Percentiles rank a stretch among this genome's conserved stretches.
Conservation (phyloP, 2,888 invertebrate species). For the Limenitis camilla region DNA sequence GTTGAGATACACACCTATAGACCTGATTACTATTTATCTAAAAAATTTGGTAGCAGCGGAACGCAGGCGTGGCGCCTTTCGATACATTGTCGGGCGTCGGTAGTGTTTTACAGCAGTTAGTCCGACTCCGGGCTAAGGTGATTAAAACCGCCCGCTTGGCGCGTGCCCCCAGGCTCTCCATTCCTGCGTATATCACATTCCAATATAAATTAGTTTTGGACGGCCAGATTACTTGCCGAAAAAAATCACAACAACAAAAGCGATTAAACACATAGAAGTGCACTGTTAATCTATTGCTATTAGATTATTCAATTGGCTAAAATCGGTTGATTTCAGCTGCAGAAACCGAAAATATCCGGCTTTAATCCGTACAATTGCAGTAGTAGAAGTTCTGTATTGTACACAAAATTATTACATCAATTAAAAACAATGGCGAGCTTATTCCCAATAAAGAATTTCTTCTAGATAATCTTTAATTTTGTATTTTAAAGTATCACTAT, state of each 20-base stretch:
- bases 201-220: slow-evolving; percentile 71
- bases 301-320: background rate
- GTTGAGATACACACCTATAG: too few relatives aligned
- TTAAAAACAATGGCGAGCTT: too few relatives aligned
- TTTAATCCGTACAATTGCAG: too few relatives aligned
- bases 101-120: slow-evolving; percentile 58
- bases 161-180: slow-evolving; percentile 53
- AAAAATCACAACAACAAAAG: slow-evolving; percentile 32
- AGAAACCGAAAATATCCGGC: too few relatives aligned
- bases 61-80: slow-evolving; percentile 45
- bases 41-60: slow-evolving; percentile 23
- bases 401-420: too few relatives aligned
- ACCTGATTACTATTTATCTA: slow-evolving; percentile 13
- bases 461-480: too few relatives aligned
- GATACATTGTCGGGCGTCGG: slow-evolving; percentile 30
- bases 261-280: slow-evolving; percentile 41
- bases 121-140: slow-evolving; percentile 53
- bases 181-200: slow-evolving; percentile 70
- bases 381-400: too few relatives aligned
- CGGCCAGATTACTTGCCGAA: slow-evolving; percentile 59
- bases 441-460: too few relatives aligned
- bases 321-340: too few relatives aligned
- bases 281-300: background rate
- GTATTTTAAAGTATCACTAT: too few relatives aligned
- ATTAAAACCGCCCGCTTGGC: slow-evolving; percentile 55